Evolutionary conservation across 2,113 vertebrate species (phyloP), one percentile per base, ranked within the genome.

Genomic region (Carassius carassius): DNA sequence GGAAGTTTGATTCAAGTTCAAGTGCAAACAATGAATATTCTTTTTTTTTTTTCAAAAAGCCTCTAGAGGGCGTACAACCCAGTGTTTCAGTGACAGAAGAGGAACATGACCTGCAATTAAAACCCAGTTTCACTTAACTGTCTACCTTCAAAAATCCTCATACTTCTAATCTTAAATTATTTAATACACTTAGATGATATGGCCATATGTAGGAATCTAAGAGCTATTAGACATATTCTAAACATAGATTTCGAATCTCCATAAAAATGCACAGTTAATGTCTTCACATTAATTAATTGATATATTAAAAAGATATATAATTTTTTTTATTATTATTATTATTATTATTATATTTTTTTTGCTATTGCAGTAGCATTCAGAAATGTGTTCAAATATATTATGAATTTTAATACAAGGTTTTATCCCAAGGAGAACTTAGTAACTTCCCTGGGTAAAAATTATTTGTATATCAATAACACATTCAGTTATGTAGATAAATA

Each of bases 41-140:
- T 29, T 29, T 29, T 29, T 29, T 23, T 78, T 65, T 54, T 17
- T n/a, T 3, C 58, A 35, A 5, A 58, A 16, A 56, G 63, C 49
- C 83, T 78, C 62, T 23, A 70, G 83, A 84, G 62, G 75, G 83
- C 41, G 41, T 9, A 44, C 7, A 63, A 47, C 13, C 3, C 56
- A 14, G 19, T 2, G 12, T 78, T 44, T 62, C 9, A 23, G 3
- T 29, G 29, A 35, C 17, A 13, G 14, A 0, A 23, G 37, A 37
- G 10, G 1, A 29, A 80, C 14, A 17, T 29, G 7, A 44, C 17
- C 12, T 44, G 19, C 9, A 16, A 17, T 62, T 51, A 16, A 14
- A 65, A 65, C 5, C 13, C 5, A 16, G 63, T 65, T 65, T 67
- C 63, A 67, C 25, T 32, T 32, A 32, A 67, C 14, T 8, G 6